Evolutionary conservation across 2,797 vertebrate genomes (phyloP).

Genomic region (Lepus oiostolus): DNA sequence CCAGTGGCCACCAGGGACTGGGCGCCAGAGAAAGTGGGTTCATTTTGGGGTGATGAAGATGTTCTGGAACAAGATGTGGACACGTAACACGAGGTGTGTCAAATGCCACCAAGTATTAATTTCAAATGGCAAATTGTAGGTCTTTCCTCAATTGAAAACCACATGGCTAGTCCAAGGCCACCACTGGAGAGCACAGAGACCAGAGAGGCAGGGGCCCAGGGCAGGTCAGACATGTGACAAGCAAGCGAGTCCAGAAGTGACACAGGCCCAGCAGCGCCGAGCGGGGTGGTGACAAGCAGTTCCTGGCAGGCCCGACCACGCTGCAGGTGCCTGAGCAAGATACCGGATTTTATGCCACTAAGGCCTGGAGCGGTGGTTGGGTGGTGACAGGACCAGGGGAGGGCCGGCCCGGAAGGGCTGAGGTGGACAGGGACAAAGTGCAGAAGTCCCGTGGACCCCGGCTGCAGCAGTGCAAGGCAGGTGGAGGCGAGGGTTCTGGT

Average conservation of each 20-base stretch:
- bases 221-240: fast-evolving
- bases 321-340: neutral
- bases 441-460: no score
- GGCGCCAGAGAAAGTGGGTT: no score
- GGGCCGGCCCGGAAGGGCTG: neutral
- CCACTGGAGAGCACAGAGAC: neutral
- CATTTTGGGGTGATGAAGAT: neutral
- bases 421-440: neutral
- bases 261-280: neutral
- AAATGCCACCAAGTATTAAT: neutral
- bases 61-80: no score
- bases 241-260: neutral
- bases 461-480: no score
- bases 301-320: no score
- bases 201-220: neutral
- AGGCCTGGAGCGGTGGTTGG: no score
- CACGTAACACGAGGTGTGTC: no score
- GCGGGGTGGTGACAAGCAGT: neutral
- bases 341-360: neutral
- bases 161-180: neutral
- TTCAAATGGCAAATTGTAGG: neutral
- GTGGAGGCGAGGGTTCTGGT: neutral
- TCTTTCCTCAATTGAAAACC: neutral
- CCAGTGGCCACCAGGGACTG: fast-evolving
- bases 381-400: neutral